A percentile compares a stretch with the other conserved stretches of the same genome.
These are phyloP conservation scores for Pipistrellus nathusii DNA, from an alignment of 2,797 vertebrate genomes.

Conservation along the genomic window DNA sequence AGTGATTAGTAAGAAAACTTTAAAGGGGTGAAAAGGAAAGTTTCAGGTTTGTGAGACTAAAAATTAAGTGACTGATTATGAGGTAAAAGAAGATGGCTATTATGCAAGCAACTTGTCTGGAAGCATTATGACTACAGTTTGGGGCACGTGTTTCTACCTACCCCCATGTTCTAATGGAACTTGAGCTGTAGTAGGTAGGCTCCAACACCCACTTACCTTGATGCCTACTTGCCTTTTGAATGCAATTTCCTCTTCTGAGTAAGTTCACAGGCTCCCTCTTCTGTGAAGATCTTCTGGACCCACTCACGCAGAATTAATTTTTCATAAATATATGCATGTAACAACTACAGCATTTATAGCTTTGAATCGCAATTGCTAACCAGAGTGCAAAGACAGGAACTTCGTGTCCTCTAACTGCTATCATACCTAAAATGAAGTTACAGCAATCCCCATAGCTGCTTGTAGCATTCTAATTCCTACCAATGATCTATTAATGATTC, in stretches of 20 bases:
- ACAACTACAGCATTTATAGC: background rate
- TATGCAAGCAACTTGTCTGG: background rate
- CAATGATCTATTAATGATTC: background rate
- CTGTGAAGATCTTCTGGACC: background rate
- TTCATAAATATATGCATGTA: background rate
- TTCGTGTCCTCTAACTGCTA: background rate
- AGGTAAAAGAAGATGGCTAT: background rate
- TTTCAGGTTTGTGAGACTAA: conserved; percentile 4
- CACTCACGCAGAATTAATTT: background rate
- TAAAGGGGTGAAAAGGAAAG: background rate
- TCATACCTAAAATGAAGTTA: background rate
- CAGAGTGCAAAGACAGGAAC: background rate
- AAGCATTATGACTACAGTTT: background rate
- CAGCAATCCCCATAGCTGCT: background rate
- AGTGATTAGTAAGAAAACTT: background rate
- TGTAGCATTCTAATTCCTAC: background rate
- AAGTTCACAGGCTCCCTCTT: background rate
- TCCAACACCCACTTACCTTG: background rate
- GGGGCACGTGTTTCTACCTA: background rate
- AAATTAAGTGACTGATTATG: background rate
- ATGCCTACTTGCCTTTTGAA: background rate
- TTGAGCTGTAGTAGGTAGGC: background rate
- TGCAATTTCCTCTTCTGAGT: background rate
- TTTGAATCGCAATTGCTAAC: background rate
- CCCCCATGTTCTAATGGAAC: background rate